phyloP scores from a whole-genome alignment of 1,140 invertebrate species.

The Chironomus striatipennis region DNA sequence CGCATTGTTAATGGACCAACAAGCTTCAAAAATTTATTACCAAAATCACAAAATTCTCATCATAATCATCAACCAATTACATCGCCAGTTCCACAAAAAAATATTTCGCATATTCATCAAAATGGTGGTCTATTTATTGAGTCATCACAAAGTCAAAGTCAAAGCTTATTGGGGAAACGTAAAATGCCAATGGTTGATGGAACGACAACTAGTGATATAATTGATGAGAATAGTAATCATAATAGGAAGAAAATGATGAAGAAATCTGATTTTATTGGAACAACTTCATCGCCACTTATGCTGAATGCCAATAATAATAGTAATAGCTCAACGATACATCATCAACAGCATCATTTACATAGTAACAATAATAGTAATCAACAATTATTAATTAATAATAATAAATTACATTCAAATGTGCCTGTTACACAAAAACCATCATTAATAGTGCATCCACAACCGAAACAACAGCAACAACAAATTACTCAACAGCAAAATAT shows the following conservation, averaged over 20 bases:
- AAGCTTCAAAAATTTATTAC: constrained; percentile 5
- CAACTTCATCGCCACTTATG: background rate
- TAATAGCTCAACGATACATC: background rate
- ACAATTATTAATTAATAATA: background rate
- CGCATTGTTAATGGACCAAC: constrained; percentile 5
- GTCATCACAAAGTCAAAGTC: background rate
- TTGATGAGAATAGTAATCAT: constrained; percentile 11
- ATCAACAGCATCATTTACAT: background rate
- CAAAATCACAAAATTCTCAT: background rate
- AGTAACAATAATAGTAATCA: background rate
- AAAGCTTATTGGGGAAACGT: background rate
- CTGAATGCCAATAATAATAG: background rate
- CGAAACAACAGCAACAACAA: background rate
- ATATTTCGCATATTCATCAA: background rate
- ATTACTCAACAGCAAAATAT: background rate
- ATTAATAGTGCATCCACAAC: background rate
- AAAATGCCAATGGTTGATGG: background rate
- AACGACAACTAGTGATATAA: background rate
- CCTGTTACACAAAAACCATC: background rate
- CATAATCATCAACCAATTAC: background rate
- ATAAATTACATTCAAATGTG: background rate
- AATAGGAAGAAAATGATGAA: constrained; percentile 16
- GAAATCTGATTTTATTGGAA: background rate
- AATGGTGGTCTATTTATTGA: background rate
- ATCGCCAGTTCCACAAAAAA: background rate